Evolutionary conservation across 2,888 invertebrate species (phyloP).

Genomic region (Pharmacophagus antenor): DNA sequence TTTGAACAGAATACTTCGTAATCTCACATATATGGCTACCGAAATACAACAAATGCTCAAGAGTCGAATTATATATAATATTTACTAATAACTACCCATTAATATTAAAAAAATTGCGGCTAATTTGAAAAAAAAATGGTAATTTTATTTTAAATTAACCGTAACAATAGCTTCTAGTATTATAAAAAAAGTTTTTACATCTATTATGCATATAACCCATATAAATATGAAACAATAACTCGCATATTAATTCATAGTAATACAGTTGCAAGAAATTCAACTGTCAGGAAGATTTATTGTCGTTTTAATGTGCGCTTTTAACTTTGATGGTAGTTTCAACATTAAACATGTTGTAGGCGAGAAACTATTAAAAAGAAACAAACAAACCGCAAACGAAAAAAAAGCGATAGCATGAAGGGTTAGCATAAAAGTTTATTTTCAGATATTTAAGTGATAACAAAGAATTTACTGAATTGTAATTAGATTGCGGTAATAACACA

Average conservation of each 20-base stretch:
- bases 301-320: slow-evolving; percentile 53
- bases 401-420: background rate
- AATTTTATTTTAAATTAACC: too few relatives aligned
- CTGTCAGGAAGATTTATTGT: slow-evolving; percentile 53
- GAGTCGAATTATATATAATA: too few relatives aligned
- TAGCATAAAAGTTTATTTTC: background rate
- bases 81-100: too few relatives aligned
- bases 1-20: too few relatives aligned
- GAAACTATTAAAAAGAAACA: slow-evolving; percentile 38
- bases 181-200: background rate
- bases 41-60: too few relatives aligned
- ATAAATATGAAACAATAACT: slow-evolving; percentile 26
- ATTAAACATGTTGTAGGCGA: slow-evolving; percentile 44
- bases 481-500: too few relatives aligned
- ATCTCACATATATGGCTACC: too few relatives aligned
- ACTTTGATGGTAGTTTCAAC: slow-evolving; percentile 52
- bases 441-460: too few relatives aligned
- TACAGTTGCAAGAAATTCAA: slow-evolving; percentile 43
- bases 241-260: slow-evolving; percentile 35
- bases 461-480: too few relatives aligned
- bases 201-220: background rate
- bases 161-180: too few relatives aligned
- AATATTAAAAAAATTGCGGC: too few relatives aligned
- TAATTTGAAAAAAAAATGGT: too few relatives aligned
- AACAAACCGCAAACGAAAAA: slow-evolving; percentile 29